Evolutionary conservation across 2,888 invertebrate species (phyloP), one percentile per base, ranked within the genome.

Genomic region (Idaea aversata): DNA sequence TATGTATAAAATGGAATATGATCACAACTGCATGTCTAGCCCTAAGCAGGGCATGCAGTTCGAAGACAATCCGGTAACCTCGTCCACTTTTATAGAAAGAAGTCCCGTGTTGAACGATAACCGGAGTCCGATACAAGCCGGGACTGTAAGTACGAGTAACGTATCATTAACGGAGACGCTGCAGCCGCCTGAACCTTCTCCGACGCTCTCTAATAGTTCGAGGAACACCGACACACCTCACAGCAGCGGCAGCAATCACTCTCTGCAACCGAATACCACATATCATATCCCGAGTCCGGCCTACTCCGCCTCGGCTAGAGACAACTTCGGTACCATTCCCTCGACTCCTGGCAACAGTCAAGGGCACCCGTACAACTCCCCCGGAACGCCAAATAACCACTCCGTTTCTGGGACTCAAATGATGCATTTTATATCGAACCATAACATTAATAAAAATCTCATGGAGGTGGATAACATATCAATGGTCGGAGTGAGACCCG

Each of bases 91-190:
- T 72, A 91, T 93, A 1, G 95, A 95, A 57, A 93, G 95, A 71
- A 91, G 91, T 74, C 85, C 93, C n/a, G 91, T 84, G 79, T 90
- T 93, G 34, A 93, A 94, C 7, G 96, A 96, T 75, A 94, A 94
- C 36, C 94, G 96, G 75, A 94, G 94, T 0, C 97, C 97, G 0
- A 97, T 97, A 68, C 97, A 97, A 83, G 97, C 97, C 5, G 97
- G 97, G 0, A 96, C 97, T 0, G 96, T 97, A 10, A 97, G 97
- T 74, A 97, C 97, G 0, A 97, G 97, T 82, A 95, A 96, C 77
- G 96, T 96, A 58, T 96, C 96, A 0, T 95, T 96, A 0, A 90
- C 94, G 4, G 95, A 95, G 69, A 90, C 88, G 1, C 72, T 93
- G 63, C 90, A 85, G 69, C 90, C 88, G 3, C 93, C 94, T 1